A percentile compares a stretch with the other conserved stretches of the same genome.
phyloP scores from a whole-genome alignment of 2,113 vertebrate species.

The Gymnorhina tibicen region DNA sequence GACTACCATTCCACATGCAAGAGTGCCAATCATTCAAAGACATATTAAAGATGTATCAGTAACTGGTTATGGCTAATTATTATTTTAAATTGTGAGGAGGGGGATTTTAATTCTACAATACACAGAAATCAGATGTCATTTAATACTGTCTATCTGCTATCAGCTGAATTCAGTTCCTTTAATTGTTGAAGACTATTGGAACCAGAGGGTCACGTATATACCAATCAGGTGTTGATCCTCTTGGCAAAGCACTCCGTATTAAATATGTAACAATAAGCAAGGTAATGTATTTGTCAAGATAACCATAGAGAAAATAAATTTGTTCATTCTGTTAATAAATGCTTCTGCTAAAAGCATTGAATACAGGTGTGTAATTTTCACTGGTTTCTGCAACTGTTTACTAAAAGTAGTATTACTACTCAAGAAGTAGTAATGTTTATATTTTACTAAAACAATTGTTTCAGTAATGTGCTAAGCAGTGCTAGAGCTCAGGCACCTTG shows the following conservation, averaged over 20 bases:
- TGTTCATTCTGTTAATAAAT: background rate
- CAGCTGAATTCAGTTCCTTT: background rate
- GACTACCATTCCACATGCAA: background rate
- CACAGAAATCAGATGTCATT: background rate
- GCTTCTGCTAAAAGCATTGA: background rate
- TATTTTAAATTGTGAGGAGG: background rate
- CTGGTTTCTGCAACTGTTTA: background rate
- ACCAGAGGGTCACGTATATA: background rate
- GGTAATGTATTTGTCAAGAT: background rate
- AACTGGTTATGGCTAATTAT: background rate
- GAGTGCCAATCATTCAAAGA: background rate
- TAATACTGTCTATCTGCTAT: background rate
- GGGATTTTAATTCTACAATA: background rate
- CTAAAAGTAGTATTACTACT: background rate
- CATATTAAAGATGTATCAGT: background rate
- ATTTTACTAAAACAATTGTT: background rate
- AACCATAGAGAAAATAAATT: background rate
- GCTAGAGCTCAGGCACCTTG: background rate
- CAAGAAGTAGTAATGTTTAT: background rate
- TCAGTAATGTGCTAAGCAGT: background rate
- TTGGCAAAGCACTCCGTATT: background rate
- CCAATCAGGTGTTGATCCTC: background rate
- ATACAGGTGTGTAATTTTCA: background rate
- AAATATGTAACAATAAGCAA: background rate
- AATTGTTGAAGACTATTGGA: background rate